Evolutionary conservation across 2,113 vertebrate genomes (phyloP), one percentile per base, ranked within the genome.

Genomic region (Macquaria ambigua): DNA sequence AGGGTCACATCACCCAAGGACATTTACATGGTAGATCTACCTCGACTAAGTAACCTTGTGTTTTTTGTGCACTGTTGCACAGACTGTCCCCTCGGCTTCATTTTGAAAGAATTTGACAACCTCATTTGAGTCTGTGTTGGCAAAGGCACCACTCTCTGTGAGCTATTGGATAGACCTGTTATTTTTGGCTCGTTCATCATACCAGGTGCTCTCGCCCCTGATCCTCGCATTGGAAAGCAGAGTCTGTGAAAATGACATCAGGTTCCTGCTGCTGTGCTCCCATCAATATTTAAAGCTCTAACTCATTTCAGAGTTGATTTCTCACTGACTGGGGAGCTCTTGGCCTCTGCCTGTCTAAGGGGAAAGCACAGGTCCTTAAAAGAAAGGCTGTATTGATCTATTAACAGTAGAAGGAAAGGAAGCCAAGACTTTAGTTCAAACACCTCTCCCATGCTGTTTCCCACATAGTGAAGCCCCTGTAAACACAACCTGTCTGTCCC

Each of bases 261-360:
- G 81, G 80, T 83, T 81, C 72, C 84, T 61, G 69, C 83, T 91
- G 81, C 82, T 84, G 82, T 39, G 77, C 77, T 74, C 39, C 53
- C 76, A 90, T 93, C 89, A 86, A 92, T 92, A 90, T 93, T 90
- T 92, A 92, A 91, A 91, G 77, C 78, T 63, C 62, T 16, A 73
- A 63, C 67, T 89, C 81, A 85, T 84, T 84, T 86, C 89, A 82
- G 74, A 87, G 66, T 88, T 89, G 88, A 91, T 93, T 94, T 89
- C 84, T 89, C 84, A 39, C 84, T 76, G 78, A 78, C 87, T 66
- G 50, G 87, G 89, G 70, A 89, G 77, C 72, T 90, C 66, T 85
- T 77, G 67, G 84, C 79, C 80, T 83, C 81, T 85, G 83, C 79
- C 81, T 23, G 55, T 85, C 80, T 70, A 25, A 69, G 37, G 75